Evolutionary conservation across 2,888 invertebrate species (phyloP), one percentile per base, ranked within the genome.

Genomic region (Pyrgus malvae): DNA sequence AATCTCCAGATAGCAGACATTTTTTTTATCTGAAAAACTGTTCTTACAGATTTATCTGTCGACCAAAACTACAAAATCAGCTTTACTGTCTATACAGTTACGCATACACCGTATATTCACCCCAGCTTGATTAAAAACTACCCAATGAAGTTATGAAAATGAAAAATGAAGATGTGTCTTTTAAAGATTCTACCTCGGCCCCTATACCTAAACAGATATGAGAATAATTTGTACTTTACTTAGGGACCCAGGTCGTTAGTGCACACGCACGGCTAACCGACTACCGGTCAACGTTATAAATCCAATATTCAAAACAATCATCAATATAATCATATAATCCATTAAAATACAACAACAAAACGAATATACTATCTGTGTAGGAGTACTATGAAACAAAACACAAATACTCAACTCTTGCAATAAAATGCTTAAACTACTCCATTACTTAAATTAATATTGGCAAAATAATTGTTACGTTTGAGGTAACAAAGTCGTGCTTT

Each of bases 281-380:
- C 14, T 25, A 41, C 29, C 38, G 54, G 35, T 70, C 74, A 71
- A 72, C 67, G 68, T 75, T 68, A 69, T 70, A 75, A 63, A 76
- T 74, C 72, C 72, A 78, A 82, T 74, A 68, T 65, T 63, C 64
- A 67, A 72, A 74, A 68, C 62, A 72, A 83, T 74, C 70, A 70
- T 80, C 72, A 76, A 83, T 78, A 83, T 80, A 82, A 75, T 79
- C 73, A 81, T 82, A 85, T 87, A 85, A 85, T 85, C 85, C 81
- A 86, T 85, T 83, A 83, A 83, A 84, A 83, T 88, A 83, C 80
- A 88, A 88, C 83, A 89, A 89, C 85, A 87, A 85, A 85, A 89
- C 85, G 81, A 83, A 80, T 81, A 80, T 74, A 72, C 78, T 76
- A 78, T 72, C 72, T 70, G 69, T 65, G 73, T 66, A 72, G 68